Evolutionary conservation across 2,797 vertebrate species (phyloP), one percentile per base, ranked within the genome.

Genomic region (Petrocephalus sullivani): DNA sequence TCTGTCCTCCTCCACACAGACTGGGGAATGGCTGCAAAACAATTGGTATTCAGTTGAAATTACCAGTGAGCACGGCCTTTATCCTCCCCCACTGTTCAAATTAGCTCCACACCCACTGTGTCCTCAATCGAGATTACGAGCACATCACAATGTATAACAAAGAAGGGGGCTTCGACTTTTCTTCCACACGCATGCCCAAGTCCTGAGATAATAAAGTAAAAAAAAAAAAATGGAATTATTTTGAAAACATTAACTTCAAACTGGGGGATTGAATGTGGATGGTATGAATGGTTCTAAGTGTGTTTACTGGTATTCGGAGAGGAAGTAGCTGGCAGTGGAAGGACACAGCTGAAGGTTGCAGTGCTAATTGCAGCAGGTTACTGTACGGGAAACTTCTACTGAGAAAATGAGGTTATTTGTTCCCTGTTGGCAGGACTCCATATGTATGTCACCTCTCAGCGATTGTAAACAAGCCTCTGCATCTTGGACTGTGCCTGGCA

Each of bases 51-150:
- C 37, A 3, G 37, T 41, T 41, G 37, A 41, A 41, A 41, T 41
- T 41, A 41, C 37, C 37, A 41, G 37, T 41, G 3, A 41, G 37
- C 37, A 41, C 91, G 89, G 90, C 89, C 90, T 83, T 89, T 90
- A 28, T 54, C 28, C 33, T 56, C 23, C 37, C 75, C n/a, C 58
- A 7, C 94, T 93, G 94, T 91, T 93, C 94, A 92, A 94, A 95
- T 95, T 93, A 95, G 92, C 90, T 90, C 46, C 88, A 92, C 91
- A 90, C 91, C 91, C 58, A 21, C 89, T 90, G 93, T 16, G 93
- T 87, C 90, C 91, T 89, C 90, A 91, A 94, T 90, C 93, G 91
- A 94, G 95, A 94, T 91, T 90, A 90, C 90, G 51, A 93, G 90
- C 85, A 89, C 89, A 88, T 93, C 91, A 91, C 67, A 88, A 64